A percentile compares a stretch with the other conserved stretches of the same genome.
These are phyloP conservation scores for Nasonia longicornis DNA, from an alignment of 1,140 invertebrate genomes.

Conservation along the genomic window DNA sequence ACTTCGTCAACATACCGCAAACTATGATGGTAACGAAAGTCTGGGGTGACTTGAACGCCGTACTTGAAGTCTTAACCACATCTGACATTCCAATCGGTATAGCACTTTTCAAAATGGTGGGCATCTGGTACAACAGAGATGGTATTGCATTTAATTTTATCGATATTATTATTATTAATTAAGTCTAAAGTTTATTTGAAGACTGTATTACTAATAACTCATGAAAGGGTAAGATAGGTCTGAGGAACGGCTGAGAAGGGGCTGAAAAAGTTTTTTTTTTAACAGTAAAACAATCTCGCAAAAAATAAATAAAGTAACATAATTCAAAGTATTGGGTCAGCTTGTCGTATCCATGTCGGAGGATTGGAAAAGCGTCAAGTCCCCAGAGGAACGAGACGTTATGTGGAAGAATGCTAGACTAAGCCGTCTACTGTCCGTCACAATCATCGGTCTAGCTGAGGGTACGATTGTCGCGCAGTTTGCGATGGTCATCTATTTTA, in stretches of 20 bases:
- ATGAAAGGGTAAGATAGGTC: no score
- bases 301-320: not conserved
- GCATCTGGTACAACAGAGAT: slow-evolving; percentile 39
- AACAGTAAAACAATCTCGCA: not conserved
- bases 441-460: slow-evolving; percentile 22
- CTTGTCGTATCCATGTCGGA: slow-evolving; percentile 44
- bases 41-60: slow-evolving; percentile 47
- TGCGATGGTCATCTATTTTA: not conserved
- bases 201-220: no score
- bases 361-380: slow-evolving; percentile 40
- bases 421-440: slow-evolving; percentile 42
- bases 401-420: slow-evolving; percentile 44
- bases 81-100: slow-evolving; percentile 34
- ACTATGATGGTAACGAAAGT: slow-evolving; percentile 35
- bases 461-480: slow-evolving; percentile 20
- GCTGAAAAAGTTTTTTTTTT: no score
- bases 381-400: not conserved
- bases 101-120: slow-evolving; percentile 37
- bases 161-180: no score
- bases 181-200: no score
- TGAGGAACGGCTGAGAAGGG: no score
- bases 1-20: slow-evolving; percentile 45
- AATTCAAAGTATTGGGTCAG: slow-evolving; percentile 43
- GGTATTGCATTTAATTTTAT: slow-evolving; percentile 29
- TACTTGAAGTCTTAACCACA: slow-evolving; percentile 46